phyloP scores from a whole-genome alignment of 92 coral and sea anemone species.

The Phymanthus crucifer region DNA sequence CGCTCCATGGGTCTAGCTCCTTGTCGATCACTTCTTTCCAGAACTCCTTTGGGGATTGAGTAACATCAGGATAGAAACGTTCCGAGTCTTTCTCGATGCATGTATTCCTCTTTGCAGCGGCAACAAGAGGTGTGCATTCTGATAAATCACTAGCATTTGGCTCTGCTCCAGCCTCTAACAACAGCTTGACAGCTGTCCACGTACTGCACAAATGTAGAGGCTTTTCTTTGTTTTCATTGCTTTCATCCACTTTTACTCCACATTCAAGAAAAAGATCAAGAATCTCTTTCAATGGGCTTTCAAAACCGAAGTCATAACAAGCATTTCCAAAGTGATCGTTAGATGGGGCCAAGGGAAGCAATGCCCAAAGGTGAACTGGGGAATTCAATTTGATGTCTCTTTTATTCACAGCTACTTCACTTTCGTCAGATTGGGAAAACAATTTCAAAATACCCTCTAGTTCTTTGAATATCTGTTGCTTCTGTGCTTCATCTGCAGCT shows the following conservation, averaged over 20 bases:
- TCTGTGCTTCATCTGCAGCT: not conserved
- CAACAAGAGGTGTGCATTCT: slow-evolving; percentile 12
- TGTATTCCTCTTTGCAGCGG: too few relatives aligned
- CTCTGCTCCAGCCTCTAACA: too few relatives aligned
- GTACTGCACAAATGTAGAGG: too few relatives aligned
- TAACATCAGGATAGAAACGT: not conserved
- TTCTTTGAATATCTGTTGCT: not conserved
- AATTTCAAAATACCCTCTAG: not conserved
- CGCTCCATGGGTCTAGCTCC: too few relatives aligned
- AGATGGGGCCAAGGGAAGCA: not conserved
- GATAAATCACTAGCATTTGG: not conserved
- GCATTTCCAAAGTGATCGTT: too few relatives aligned
- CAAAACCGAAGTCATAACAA: not conserved
- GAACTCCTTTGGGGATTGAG: too few relatives aligned
- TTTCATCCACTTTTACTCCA: not conserved
- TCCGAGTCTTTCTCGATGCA: too few relatives aligned
- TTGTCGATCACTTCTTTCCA: too few relatives aligned
- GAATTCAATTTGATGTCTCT: not conserved
- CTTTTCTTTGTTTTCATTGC: not conserved
- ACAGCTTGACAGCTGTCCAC: too few relatives aligned
- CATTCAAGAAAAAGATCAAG: not conserved
- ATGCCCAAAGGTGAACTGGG: too few relatives aligned
- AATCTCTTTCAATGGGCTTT: not conserved
- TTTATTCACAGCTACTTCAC: not conserved
- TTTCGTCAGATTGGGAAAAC: not conserved